phyloP scores from a whole-genome alignment of 1,140 invertebrate species.

The Temnothorax nylanderi region DNA sequence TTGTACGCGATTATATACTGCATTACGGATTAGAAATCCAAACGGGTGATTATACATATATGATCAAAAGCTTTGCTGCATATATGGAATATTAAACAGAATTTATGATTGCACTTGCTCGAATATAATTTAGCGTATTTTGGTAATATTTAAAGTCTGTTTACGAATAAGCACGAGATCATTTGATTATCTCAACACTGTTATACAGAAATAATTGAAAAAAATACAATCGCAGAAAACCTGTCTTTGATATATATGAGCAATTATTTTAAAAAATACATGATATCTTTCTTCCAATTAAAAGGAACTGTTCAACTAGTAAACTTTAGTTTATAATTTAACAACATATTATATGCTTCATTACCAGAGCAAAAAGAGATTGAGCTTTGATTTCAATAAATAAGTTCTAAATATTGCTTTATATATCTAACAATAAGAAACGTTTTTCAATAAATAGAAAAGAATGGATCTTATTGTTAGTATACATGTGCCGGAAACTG shows the following conservation, averaged over 20 bases:
- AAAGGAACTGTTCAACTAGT: neutral
- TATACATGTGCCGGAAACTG: neutral
- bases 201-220: neutral
- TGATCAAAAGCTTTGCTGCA: conserved; percentile 43
- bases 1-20: conserved; percentile 22
- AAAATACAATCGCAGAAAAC: neutral
- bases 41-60: conserved; percentile 17
- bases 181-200: neutral
- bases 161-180: neutral
- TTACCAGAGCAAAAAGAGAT: neutral
- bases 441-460: neutral
- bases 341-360: neutral
- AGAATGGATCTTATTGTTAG: neutral
- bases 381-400: neutral
- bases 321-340: neutral
- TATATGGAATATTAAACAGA: conserved; percentile 10
- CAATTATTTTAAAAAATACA: neutral
- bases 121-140: neutral
- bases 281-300: neutral
- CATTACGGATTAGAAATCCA: conserved; percentile 37
- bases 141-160: neutral
- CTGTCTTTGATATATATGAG: neutral
- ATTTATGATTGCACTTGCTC: neutral
- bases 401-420: neutral
- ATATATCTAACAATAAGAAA: neutral